Evolutionary conservation across 1,140 invertebrate species (phyloP), one percentile per base, ranked within the genome.

Genomic region (Potamilus streckersoni): DNA sequence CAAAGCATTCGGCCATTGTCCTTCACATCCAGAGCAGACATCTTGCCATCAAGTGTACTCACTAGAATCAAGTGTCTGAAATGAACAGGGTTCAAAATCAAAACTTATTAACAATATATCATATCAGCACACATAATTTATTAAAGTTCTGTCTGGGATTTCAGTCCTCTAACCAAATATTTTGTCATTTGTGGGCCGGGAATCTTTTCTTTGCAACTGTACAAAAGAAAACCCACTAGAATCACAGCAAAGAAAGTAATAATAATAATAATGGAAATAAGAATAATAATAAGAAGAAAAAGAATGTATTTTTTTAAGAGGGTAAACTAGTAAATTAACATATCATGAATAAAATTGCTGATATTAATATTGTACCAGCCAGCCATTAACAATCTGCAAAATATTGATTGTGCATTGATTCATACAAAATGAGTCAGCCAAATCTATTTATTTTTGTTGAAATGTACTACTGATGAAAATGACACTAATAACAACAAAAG

Each of bases 31-130:
- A 97, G 89, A 11, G 95, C 95, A 69, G 94, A 93, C 55, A 98
- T 78, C 77, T 92, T 92, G 6, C 96, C 96, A 93, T 98, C 96
- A 64, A 97, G 89, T 57, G 96, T 97, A 83, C 95, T 96, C 38
- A 98, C 93, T 83, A 96, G 93, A 17, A 97, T 87, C 59, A 96
- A 69, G 38, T 86, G 85, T 71, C 87, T 89, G 78, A 31, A 79
- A 70, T 61, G 20, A 66, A 69, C 65, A 74, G 60, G 31, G 76
- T 31, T 31, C 27, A 31, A 31, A 31, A 31, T 31, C 27, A 31
- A 31, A 2, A 31, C 27, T 31, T 27, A 19, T 27, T 12, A 17
- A 27, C 19, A 55, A 55, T 27, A 14, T 15, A 69, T 12, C 64
- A 20, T 17, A 73, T 13, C 31, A 15, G n/a, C 67, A 17, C 14